Percentiles rank a stretch among this genome's conserved stretches.
These are phyloP conservation scores for Choloepus hoffmanni DNA, from an alignment of 2,113 vertebrate genomes.

Conservation along the genomic window DNA sequence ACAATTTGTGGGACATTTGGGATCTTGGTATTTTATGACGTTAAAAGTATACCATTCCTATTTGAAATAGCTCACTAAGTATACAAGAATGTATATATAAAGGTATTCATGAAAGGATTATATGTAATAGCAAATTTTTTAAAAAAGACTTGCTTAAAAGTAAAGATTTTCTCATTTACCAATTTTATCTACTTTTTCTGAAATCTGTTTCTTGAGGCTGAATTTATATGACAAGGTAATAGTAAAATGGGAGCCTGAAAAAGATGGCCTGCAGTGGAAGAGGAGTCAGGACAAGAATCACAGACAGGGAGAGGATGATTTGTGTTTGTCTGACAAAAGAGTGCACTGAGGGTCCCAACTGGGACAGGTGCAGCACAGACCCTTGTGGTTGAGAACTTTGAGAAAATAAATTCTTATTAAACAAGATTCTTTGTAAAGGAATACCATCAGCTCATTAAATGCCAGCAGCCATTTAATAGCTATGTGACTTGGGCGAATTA, in stretches of 20 bases:
- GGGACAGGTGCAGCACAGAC: background rate
- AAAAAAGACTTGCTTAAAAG: conserved; percentile 24
- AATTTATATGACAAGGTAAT: background rate
- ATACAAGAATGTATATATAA: background rate
- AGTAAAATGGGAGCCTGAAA: background rate
- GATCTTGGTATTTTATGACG: background rate
- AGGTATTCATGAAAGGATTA: background rate
- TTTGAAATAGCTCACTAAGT: background rate
- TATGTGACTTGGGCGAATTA: background rate
- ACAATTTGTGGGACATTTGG: background rate
- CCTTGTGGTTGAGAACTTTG: background rate
- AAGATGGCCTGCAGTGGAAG: background rate
- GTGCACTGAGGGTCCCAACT: background rate
- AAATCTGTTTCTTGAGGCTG: conserved; percentile 1
- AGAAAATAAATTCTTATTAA: background rate
- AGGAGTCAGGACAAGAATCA: background rate
- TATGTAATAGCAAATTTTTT: background rate
- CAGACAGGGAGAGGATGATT: background rate
- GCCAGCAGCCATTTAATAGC: background rate
- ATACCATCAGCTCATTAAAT: background rate
- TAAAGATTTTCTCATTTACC: background rate
- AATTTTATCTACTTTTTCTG: background rate
- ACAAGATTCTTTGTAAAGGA: background rate
- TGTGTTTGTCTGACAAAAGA: background rate
- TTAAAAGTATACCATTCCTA: background rate